A percentile compares a stretch with the other conserved stretches of the same genome.
Conservation (phyloP, 2,888 invertebrate species). For the Uropetala carovei region DNA sequence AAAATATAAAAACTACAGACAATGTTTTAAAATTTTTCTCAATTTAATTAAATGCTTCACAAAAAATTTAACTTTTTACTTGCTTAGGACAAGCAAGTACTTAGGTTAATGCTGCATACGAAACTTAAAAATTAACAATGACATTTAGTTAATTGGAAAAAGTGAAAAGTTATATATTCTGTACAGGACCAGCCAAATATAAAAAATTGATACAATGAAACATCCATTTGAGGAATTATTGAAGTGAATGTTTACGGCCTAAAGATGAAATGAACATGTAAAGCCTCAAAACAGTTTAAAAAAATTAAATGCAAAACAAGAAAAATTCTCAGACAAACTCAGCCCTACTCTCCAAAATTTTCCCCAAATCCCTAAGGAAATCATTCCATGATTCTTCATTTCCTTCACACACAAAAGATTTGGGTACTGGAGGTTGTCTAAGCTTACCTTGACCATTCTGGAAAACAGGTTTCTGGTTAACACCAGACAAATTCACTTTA, state of each 20-base stretch:
- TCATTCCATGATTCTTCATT: constrained; percentile 75
- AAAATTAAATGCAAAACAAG: neutral
- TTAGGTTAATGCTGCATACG: too few relatives aligned
- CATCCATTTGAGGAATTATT: neutral
- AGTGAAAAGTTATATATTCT: too few relatives aligned
- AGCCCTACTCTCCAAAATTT: constrained; percentile 75
- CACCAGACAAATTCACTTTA: constrained; percentile 6
- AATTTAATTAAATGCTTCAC: too few relatives aligned
- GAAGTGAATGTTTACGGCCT: neutral
- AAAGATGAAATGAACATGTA: constrained; percentile 14
- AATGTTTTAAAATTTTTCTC: too few relatives aligned
- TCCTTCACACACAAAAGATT: constrained; percentile 37
- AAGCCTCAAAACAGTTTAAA: neutral
- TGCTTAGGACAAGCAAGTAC: too few relatives aligned
- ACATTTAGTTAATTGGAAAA: too few relatives aligned
- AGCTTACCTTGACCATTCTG: constrained; percentile 40
- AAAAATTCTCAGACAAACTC: constrained; percentile 73
- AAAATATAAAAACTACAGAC: too few relatives aligned
- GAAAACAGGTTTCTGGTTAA: constrained; percentile 24
- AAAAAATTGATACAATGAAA: neutral
- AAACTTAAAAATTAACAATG: too few relatives aligned
- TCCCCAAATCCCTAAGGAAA: constrained; percentile 76
- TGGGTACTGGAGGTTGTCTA: constrained; percentile 45
- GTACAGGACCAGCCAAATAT: too few relatives aligned
- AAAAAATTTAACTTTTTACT: too few relatives aligned